phyloP scores from a whole-genome alignment of 1,140 invertebrate genomes.

The Pemphigus obesinymphae region DNA sequence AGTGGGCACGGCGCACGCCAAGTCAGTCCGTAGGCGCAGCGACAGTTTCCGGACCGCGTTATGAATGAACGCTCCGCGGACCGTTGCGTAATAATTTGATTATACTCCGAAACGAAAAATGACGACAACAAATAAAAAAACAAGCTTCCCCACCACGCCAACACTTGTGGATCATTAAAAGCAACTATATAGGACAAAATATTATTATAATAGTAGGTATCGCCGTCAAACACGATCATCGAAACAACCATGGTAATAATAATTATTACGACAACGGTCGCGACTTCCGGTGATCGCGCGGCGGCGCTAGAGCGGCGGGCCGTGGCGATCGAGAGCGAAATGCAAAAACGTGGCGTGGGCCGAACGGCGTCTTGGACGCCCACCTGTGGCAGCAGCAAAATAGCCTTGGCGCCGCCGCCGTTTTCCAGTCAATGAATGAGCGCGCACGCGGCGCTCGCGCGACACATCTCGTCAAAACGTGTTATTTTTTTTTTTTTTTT shows the following conservation, averaged over 20 bases:
- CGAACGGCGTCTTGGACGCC: background rate
- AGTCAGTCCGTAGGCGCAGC: background rate
- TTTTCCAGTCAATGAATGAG: slow-evolving; percentile 4
- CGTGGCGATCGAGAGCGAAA: background rate
- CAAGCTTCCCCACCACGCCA: background rate
- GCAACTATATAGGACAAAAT: too few species aligned
- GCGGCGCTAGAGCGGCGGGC: background rate
- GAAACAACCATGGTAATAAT: background rate
- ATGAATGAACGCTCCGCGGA: background rate
- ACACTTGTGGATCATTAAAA: too few species aligned
- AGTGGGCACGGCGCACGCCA: background rate
- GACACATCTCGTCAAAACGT: background rate
- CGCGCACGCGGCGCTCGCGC: background rate
- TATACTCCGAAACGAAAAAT: background rate
- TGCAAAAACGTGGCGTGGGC: background rate
- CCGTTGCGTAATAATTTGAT: background rate
- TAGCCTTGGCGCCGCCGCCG: background rate
- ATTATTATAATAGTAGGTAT: background rate
- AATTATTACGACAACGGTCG: background rate
- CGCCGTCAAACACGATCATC: too few species aligned
- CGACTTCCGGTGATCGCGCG: background rate
- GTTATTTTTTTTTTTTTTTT: background rate
- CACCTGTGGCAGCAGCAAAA: background rate
- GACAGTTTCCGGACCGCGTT: background rate
- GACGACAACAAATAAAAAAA: background rate